These are phyloP conservation scores for Bombycilla garrulus DNA, from an alignment of 2,113 vertebrate genomes.

Conservation along the genomic window DNA sequence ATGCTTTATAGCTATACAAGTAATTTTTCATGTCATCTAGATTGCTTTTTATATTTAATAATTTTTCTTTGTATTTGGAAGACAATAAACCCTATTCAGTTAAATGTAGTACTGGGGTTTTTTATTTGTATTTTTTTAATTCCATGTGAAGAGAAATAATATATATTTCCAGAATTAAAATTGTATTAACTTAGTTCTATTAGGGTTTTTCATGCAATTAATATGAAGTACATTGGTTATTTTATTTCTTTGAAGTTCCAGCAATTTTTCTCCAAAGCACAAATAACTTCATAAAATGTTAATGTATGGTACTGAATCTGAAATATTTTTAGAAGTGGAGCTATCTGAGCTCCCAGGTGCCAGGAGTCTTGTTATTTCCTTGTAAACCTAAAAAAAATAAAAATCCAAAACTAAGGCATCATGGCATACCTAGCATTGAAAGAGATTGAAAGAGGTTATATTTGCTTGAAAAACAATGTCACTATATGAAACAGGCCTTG, in stretches of 20 bases:
- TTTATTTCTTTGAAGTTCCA: slow-evolving; percentile 24
- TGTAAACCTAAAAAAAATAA: background rate
- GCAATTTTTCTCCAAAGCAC: background rate
- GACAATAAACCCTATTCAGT: background rate
- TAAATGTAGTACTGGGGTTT: background rate
- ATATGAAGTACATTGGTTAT: background rate
- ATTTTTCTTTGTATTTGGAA: background rate
- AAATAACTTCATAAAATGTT: background rate
- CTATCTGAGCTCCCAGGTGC: background rate
- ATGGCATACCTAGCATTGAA: background rate
- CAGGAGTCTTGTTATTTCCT: background rate
- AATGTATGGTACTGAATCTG: background rate
- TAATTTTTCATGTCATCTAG: background rate
- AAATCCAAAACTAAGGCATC: background rate
- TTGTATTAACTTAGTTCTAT: background rate
- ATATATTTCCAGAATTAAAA: background rate
- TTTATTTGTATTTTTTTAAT: background rate
- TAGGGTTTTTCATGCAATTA: background rate
- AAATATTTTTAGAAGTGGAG: slow-evolving; percentile 23
- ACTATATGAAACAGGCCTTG: background rate
- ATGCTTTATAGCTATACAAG: background rate
- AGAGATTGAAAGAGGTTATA: background rate
- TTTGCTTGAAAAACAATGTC: background rate
- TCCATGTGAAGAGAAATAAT: background rate
- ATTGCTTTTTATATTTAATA: background rate